These are phyloP conservation scores for Heterodera carotae DNA, from an alignment of 1,140 invertebrate species.

Conservation along the genomic window DNA sequence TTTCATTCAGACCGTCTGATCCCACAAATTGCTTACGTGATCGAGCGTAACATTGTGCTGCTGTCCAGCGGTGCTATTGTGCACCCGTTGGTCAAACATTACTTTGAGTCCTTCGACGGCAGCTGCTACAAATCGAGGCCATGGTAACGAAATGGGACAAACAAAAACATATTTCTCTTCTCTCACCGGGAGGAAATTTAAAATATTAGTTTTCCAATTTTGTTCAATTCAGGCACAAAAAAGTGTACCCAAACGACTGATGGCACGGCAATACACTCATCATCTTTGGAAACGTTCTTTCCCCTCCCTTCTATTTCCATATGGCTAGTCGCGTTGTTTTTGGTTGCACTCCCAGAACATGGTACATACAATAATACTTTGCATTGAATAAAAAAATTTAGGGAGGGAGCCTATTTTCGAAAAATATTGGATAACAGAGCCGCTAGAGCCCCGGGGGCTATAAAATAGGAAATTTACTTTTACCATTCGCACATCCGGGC, in stretches of 20 bases:
- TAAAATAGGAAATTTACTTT: too few relatives aligned
- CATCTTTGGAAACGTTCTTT: background rate
- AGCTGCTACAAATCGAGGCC: constrained; percentile 41
- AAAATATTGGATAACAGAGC: too few relatives aligned
- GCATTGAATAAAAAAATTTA: too few relatives aligned
- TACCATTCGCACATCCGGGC: too few relatives aligned
- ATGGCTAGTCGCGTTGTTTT: background rate
- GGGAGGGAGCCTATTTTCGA: too few relatives aligned
- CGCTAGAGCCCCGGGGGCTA: too few relatives aligned
- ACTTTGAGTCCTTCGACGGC: constrained; percentile 55
- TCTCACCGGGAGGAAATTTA: too few relatives aligned
- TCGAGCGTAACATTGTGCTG: constrained; percentile 67
- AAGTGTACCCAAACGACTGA: constrained; percentile 40
- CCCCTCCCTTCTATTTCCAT: background rate
- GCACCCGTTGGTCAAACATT: constrained; percentile 54
- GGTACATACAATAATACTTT: too few relatives aligned
- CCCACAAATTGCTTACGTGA: constrained; percentile 67
- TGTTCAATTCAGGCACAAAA: constrained; percentile 19
- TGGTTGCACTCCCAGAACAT: too few relatives aligned
- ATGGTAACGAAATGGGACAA: constrained; percentile 6
- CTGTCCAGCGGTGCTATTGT: constrained; percentile 57
- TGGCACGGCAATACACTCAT: background rate
- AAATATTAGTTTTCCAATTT: background rate
- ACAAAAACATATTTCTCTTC: background rate
- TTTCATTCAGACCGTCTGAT: constrained; percentile 53